Percentiles rank a stretch among this genome's conserved stretches.
Evolutionary conservation across 2,888 invertebrate species (phyloP).

Genomic region (Ariolimax columbianus): DNA sequence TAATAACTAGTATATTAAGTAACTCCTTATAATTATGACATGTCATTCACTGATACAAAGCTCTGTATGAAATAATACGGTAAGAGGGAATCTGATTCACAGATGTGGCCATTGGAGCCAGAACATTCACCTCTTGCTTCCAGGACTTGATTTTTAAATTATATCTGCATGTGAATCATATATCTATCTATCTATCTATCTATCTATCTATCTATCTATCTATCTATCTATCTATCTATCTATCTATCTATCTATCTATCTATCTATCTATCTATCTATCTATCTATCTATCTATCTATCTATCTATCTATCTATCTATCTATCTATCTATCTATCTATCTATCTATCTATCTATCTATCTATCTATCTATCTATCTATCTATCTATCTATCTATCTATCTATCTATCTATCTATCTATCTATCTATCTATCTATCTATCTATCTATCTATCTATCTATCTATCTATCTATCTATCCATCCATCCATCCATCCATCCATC

Average conservation of each 20-base stretch:
- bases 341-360: slow-evolving; percentile 15
- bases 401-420: slow-evolving; percentile 11
- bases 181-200: background rate
- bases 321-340: slow-evolving; percentile 20
- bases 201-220: slow-evolving; percentile 20
- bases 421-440: background rate
- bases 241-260: slow-evolving; percentile 20
- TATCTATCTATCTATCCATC: no score
- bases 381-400: slow-evolving; percentile 14
- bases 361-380: slow-evolving; percentile 14
- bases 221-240: slow-evolving; percentile 20
- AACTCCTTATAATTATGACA: no score
- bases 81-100: no score
- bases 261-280: background rate
- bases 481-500: no score
- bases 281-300: slow-evolving; percentile 1
- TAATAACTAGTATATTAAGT: no score
- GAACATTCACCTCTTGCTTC: no score
- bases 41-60: no score
- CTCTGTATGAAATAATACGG: no score
- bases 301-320: slow-evolving; percentile 20
- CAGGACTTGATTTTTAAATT: no score
- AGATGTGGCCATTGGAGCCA: no score
- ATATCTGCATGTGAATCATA: no score
- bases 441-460: no score